Evolutionary conservation across 2,113 vertebrate species (phyloP).

Genomic region (Chlorodrepanis virens): DNA sequence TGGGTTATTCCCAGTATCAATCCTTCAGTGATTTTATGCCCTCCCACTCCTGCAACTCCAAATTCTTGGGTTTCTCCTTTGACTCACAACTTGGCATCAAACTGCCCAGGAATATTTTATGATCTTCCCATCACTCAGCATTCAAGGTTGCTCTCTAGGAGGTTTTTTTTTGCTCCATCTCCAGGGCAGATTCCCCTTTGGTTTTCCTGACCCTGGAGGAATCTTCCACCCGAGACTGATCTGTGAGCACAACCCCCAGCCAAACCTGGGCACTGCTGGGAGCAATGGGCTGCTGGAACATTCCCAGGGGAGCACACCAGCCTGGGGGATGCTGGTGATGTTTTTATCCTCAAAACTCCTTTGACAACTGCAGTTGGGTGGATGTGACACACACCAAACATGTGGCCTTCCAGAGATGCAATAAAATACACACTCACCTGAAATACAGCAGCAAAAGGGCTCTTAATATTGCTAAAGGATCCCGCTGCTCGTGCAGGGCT

Average conservation of each 20-base stretch:
- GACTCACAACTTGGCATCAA: not conserved
- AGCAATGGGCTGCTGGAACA: not conserved
- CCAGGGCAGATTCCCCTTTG: not conserved
- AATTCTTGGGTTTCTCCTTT: not conserved
- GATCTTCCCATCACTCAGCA: not conserved
- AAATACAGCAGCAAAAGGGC: not conserved
- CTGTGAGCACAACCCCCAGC: rapidly evolving
- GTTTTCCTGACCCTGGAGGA: not conserved
- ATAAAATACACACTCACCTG: not conserved
- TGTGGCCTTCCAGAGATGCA: not conserved
- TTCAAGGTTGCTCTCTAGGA: not conserved
- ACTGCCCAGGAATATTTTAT: not conserved
- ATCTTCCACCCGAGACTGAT: not conserved
- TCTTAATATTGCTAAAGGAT: rapidly evolving
- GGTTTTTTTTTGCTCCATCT: not conserved
- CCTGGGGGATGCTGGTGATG: not conserved
- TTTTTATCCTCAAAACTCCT: not conserved
- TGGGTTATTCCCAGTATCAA: not conserved
- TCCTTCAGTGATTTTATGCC: rapidly evolving
- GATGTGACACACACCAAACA: not conserved
- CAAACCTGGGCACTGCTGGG: not conserved
- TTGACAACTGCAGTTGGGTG: not conserved
- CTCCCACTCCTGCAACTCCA: not conserved
- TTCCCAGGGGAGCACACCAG: not conserved
- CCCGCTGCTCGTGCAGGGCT: not conserved